phyloP scores from a whole-genome alignment of 2,888 invertebrate genomes.

The Alsophila aescularia region DNA sequence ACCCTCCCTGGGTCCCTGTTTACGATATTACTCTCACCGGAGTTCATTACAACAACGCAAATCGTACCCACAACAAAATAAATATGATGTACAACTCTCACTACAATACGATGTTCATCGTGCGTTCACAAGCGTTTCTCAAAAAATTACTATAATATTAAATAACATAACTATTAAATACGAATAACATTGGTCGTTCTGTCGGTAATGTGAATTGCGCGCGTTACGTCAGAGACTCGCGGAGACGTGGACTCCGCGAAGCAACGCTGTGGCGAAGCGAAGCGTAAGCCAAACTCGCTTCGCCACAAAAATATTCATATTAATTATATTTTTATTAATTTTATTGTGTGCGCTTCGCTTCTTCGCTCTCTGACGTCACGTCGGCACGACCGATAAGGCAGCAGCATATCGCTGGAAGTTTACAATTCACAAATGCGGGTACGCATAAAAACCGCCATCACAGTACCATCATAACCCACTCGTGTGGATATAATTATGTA shows the following conservation, averaged over 20 bases:
- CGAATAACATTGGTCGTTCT: slow-evolving; percentile 25
- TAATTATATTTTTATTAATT: no score
- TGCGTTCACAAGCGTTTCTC: slow-evolving; percentile 35
- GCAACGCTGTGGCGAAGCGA: not conserved
- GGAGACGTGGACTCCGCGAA: not conserved
- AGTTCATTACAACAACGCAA: slow-evolving; percentile 20
- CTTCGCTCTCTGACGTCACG: slow-evolving; percentile 9
- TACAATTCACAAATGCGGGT: slow-evolving; percentile 29
- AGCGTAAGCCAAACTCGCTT: no score
- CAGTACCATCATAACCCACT: no score
- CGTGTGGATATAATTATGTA: no score
- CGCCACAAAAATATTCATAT: no score
- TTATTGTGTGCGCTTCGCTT: no score
- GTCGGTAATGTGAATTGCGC: slow-evolving; percentile 7
- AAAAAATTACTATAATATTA: slow-evolving; percentile 24
- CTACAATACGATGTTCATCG: slow-evolving; percentile 19
- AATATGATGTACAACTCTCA: slow-evolving; percentile 17
- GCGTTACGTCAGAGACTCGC: not conserved
- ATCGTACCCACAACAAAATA: slow-evolving; percentile 10
- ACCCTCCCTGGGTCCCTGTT: slow-evolving; percentile 29
- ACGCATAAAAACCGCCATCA: slow-evolving; percentile 43
- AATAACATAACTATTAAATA: slow-evolving; percentile 27
- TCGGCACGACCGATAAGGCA: slow-evolving; percentile 23
- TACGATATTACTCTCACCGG: slow-evolving; percentile 25
- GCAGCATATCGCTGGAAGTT: slow-evolving; percentile 21